These are phyloP conservation scores for Cotesia typhae DNA, from an alignment of 1,140 invertebrate genomes.

Conservation along the genomic window DNA sequence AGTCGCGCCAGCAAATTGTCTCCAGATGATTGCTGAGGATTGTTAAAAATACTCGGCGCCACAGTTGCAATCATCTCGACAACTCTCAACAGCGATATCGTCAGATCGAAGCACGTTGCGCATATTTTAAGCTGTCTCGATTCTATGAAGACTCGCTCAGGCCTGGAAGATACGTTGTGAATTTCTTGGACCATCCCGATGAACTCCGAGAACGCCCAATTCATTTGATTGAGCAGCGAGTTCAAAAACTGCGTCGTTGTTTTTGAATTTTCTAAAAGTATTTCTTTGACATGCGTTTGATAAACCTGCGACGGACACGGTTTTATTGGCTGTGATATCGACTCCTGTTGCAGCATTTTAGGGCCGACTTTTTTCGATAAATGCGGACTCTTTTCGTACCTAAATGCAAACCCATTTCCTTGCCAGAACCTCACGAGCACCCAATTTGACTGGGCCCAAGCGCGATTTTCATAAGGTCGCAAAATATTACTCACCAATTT, in stretches of 20 bases:
- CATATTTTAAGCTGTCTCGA: conserved; percentile 84
- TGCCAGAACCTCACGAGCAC: conserved; percentile 86
- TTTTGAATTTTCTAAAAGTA: conserved; percentile 61
- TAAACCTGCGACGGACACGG: conserved; percentile 72
- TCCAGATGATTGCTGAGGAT: conserved; percentile 68
- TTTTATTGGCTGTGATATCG: conserved; percentile 64
- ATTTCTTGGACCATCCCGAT: conserved; percentile 88
- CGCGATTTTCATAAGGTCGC: conserved; percentile 82
- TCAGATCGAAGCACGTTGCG: conserved; percentile 82
- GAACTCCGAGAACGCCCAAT: conserved; percentile 91
- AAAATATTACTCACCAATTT: conserved; percentile 75
- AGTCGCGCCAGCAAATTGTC: conserved; percentile 74
- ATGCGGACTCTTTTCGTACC: conserved; percentile 75
- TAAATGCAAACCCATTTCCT: conserved; percentile 82
- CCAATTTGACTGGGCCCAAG: conserved; percentile 90
- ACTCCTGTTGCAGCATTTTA: conserved; percentile 61
- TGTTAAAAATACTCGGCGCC: conserved; percentile 71
- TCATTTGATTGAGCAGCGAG: conserved; percentile 82
- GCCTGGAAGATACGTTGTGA: conserved; percentile 67
- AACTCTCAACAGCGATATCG: conserved; percentile 76
- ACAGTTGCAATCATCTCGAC: conserved; percentile 82
- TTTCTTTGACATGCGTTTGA: conserved; percentile 67
- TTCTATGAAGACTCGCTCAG: conserved; percentile 75
- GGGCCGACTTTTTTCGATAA: conserved; percentile 65
- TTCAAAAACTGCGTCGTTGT: conserved; percentile 75